These are phyloP conservation scores for Tympanuchus pallidicinctus DNA, from an alignment of 2,113 vertebrate genomes.

Conservation along the genomic window DNA sequence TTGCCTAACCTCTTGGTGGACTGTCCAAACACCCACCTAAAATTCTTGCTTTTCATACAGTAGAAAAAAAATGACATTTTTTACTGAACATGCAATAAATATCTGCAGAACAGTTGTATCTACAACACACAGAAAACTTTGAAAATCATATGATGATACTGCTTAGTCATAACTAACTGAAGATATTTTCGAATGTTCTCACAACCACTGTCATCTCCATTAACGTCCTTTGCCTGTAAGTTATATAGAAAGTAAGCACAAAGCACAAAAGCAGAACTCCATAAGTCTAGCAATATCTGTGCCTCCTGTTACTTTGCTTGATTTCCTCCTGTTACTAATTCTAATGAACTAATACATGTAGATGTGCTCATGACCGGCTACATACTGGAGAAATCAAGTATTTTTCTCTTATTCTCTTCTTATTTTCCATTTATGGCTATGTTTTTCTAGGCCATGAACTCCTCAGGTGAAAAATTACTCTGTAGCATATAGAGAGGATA, in stretches of 20 bases:
- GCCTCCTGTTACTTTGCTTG: neutral
- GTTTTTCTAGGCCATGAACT: neutral
- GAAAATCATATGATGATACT: neutral
- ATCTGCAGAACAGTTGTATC: neutral
- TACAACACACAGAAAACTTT: neutral
- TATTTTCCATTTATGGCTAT: neutral
- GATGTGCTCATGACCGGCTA: neutral
- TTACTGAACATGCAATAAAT: neutral
- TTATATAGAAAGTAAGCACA: neutral
- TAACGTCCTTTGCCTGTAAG: neutral
- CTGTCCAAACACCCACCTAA: neutral
- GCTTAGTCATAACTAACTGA: neutral
- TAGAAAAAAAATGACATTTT: neutral
- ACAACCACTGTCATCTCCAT: neutral
- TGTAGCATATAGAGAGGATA: accelerated
- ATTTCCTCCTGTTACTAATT: neutral
- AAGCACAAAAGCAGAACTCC: neutral
- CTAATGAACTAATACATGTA: neutral
- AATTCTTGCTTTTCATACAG: neutral
- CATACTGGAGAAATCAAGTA: neutral
- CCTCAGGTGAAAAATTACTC: neutral
- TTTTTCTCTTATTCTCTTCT: neutral
- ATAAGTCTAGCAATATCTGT: neutral
- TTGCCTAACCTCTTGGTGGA: neutral
- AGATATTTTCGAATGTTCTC: neutral